A percentile compares a stretch with the other conserved stretches of the same genome.
Conservation (phyloP, 2,113 vertebrate species). For the Nothobranchius kuhntae region DNA sequence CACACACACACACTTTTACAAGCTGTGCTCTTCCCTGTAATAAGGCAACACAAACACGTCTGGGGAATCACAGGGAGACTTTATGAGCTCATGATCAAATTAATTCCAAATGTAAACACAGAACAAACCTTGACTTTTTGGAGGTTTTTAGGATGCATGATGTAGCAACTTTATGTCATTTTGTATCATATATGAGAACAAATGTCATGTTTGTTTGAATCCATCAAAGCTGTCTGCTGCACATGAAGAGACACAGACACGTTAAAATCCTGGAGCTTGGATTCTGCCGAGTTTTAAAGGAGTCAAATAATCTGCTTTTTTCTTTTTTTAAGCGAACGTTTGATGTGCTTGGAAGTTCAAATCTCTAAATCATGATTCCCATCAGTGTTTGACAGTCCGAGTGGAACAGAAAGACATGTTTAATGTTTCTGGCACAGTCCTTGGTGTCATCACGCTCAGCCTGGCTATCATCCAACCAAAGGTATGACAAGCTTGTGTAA, state of each 20-base stretch:
- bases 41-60: slow-evolving; percentile 71
- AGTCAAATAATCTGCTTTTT: background rate
- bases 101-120: slow-evolving; percentile 58
- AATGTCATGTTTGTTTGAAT: slow-evolving; percentile 1
- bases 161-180: slow-evolving; percentile 33
- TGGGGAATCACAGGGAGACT: slow-evolving; percentile 63
- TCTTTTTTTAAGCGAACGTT: background rate
- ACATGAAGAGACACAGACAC: background rate
- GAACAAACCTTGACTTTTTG: slow-evolving; percentile 60
- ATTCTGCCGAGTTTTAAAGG: background rate
- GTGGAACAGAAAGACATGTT: slow-evolving; percentile 42
- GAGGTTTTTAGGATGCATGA: slow-evolving; percentile 22
- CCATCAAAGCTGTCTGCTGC: background rate
- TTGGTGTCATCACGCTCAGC: slow-evolving; percentile 55
- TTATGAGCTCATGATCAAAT: slow-evolving; percentile 68
- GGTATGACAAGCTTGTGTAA: slow-evolving; percentile 53
- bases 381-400: slow-evolving; percentile 35
- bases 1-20: slow-evolving; percentile 58
- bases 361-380: slow-evolving; percentile 30
- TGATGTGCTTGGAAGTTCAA: slow-evolving; percentile 22
- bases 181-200: slow-evolving; percentile 39
- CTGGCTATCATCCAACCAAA: slow-evolving; percentile 56
- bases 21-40: slow-evolving; percentile 72
- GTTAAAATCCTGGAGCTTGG: background rate
- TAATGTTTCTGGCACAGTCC: slow-evolving; percentile 57